A percentile compares a stretch with the other conserved stretches of the same genome.
Evolutionary conservation across 1,140 invertebrate species (phyloP).

Genomic region (Trichogramma pretiosum): DNA sequence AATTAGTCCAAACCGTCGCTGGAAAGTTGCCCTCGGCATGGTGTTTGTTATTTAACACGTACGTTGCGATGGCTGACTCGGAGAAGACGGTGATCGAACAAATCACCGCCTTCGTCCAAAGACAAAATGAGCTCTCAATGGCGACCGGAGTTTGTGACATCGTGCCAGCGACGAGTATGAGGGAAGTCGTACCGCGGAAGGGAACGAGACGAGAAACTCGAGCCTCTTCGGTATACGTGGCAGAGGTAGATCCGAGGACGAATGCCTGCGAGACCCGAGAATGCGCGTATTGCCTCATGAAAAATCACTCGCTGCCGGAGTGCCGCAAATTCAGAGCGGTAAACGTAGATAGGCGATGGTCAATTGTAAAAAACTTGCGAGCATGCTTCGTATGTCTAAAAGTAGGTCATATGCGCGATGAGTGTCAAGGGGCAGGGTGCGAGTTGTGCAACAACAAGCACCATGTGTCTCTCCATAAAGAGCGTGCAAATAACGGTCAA

Average conservation of each 20-base stretch:
- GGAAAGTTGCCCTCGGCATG: constrained; percentile 1
- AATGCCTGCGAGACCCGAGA: background rate
- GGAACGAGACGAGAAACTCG: background rate
- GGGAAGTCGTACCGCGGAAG: background rate
- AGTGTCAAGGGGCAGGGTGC: background rate
- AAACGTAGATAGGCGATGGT: no score
- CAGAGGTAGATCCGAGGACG: background rate
- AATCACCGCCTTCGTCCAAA: background rate
- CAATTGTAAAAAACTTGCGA: no score
- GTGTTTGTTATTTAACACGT: background rate
- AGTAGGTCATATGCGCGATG: background rate
- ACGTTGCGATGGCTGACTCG: background rate
- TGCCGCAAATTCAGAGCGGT: no score
- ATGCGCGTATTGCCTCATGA: background rate
- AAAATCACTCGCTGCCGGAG: background rate
- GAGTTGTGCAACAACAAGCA: background rate
- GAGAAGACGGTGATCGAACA: background rate
- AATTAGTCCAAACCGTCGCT: background rate
- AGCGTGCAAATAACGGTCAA: background rate
- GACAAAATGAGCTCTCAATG: background rate
- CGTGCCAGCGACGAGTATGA: background rate
- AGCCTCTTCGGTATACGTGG: no score
- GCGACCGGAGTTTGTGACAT: background rate
- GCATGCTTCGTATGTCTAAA: no score
- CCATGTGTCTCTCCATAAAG: background rate